Base-by-base conservation (phyloP, 2,888 invertebrate species). In the Dicyrtomina minuta region DNA sequence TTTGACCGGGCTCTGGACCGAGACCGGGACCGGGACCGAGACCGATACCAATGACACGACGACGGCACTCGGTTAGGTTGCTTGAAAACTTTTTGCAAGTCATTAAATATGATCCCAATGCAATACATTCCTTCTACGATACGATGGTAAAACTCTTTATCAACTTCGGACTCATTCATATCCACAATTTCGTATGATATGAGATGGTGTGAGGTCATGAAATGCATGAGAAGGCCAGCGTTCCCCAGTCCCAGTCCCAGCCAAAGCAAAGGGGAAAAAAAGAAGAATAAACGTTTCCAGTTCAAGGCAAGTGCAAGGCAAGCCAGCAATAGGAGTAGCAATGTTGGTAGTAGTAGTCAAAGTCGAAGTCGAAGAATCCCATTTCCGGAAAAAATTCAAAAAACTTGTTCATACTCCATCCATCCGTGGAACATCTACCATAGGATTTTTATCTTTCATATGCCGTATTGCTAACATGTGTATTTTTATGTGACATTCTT, bases 311-410 rank as follows among this genome's bases (percentile, higher is more conserved):
- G 8, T 5, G 33, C n/a, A 33, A 33, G 33, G 3, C 33, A 33
- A 33, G 3, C 33, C 33, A 33, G 33, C 33, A 51, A 64, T 8
- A 3, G 33, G 4, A 3, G 33, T 33, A 3, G 33, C 8, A 33
- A 8, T 33, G 33, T n/a, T n/a, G 51, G 49, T 27, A 12, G 49
- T 39, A 24, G n/a, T n/a, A n/a, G n/a, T n/a, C n/a, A n/a, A n/a
- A n/a, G n/a, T n/a, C n/a, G n/a, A n/a, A n/a, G 49, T 49, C 61
- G 27, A 65, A 56, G 55, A 65, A 55, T 65, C 65, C 65, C 65
- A 65, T 65, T 65, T 65, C 65, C 65, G 56, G 65, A 55, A 43
- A 65, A 65, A 65, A 56, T 65, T 65, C 64, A 64, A 64, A n/a
- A 64, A 64, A 64, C 51, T 64, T 64, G 51, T 53, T 64, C 64